phyloP scores from a whole-genome alignment of 30 jellyfish, hydroid and myxozoan species.

The Euphysa ruthae region DNA sequence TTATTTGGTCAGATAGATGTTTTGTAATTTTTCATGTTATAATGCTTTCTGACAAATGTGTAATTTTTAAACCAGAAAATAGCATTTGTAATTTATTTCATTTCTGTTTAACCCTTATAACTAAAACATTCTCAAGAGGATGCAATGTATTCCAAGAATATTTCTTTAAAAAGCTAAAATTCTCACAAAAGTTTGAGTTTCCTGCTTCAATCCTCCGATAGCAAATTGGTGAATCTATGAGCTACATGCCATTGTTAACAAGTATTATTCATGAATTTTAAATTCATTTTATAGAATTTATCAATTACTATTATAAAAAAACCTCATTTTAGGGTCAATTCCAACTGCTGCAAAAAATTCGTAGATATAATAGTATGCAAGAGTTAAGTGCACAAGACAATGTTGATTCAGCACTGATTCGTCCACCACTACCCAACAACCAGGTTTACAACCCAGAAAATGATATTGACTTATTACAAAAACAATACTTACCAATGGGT shows the following conservation, averaged over 20 bases:
- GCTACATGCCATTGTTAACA: too few relatives aligned
- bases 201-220: too few relatives aligned
- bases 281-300: too few relatives aligned
- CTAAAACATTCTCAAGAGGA: too few relatives aligned
- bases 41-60: not conserved
- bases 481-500: constrained; percentile 38
- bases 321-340: constrained; percentile 77
- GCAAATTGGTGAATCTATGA: too few relatives aligned
- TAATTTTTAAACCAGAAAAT: not conserved
- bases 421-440: constrained; percentile 8
- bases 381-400: constrained; percentile 35
- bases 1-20: not conserved
- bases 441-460: constrained; percentile 48
- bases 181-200: too few relatives aligned
- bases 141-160: too few relatives aligned
- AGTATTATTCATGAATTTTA: too few relatives aligned
- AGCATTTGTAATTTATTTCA: too few relatives aligned
- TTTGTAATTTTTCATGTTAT: not conserved
- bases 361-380: constrained; percentile 81
- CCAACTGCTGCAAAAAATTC: constrained; percentile 56
- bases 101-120: too few relatives aligned
- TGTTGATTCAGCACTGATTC: constrained; percentile 28
- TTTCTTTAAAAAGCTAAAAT: too few relatives aligned
- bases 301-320: too few relatives aligned
- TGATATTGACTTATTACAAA: constrained; percentile 50